phyloP scores from a whole-genome alignment of 2,797 vertebrate genomes.

The Heteromormyrus szaboi region DNA sequence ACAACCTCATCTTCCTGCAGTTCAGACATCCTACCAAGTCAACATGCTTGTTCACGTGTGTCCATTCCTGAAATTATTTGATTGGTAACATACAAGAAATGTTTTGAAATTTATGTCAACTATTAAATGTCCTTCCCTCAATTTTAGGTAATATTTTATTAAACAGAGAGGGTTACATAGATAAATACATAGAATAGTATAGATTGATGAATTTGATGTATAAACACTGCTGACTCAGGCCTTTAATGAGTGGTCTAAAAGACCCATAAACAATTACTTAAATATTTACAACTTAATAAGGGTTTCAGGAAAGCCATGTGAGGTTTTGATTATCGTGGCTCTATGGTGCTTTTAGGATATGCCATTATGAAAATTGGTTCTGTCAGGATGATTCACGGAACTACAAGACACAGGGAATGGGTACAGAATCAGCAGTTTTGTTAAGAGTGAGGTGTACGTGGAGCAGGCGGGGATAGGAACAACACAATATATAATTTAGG shows the following conservation, averaged over 20 bases:
- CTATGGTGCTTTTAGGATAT: neutral
- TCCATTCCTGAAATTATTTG: neutral
- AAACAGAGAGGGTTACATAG: neutral
- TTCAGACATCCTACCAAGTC: neutral
- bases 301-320: neutral
- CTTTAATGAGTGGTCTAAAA: neutral
- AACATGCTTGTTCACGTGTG: neutral
- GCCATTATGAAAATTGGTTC: neutral
- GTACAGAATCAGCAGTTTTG: neutral
- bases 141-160: neutral
- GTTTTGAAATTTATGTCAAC: neutral
- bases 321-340: neutral
- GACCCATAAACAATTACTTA: conserved; percentile 4
- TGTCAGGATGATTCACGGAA: neutral
- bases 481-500: neutral
- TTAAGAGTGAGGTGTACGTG: neutral
- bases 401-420: neutral
- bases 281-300: neutral
- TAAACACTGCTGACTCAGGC: neutral
- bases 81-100: neutral
- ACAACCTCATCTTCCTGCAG: neutral
- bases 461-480: neutral
- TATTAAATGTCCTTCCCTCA: neutral
- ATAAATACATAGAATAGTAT: neutral
- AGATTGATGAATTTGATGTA: neutral